Conservation (phyloP, 2,113 vertebrate species). For the Narcine bancroftii region DNA sequence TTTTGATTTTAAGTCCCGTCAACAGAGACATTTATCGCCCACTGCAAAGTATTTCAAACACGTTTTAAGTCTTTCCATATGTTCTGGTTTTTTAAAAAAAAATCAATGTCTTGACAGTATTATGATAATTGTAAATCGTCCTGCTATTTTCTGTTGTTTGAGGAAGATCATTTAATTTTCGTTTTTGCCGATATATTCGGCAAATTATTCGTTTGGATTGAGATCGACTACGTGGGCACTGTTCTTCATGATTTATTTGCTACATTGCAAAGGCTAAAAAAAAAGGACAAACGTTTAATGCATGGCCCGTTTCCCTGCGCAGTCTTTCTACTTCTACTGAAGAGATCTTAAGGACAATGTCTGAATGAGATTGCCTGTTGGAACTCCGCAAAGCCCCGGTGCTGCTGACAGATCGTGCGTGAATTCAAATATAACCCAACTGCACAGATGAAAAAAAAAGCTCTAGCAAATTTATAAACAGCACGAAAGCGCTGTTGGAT, state of each 20-base stretch:
- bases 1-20: slow-evolving; percentile 24
- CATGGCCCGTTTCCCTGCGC: neutral
- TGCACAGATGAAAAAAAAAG: no score
- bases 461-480: neutral
- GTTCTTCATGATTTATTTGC: neutral
- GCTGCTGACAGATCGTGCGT: neutral
- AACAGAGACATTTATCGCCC: slow-evolving; percentile 11
- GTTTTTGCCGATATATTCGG: neutral
- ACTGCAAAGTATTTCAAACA: slow-evolving; percentile 21
- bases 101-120: slow-evolving; percentile 7
- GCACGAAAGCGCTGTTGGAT: neutral
- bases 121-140: slow-evolving; percentile 29
- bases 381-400: neutral
- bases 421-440: no score
- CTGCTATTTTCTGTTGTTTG: neutral
- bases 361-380: neutral
- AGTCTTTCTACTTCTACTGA: neutral
- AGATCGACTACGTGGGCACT: neutral
- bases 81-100: slow-evolving; percentile 1
- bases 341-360: neutral
- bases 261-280: neutral
- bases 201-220: slow-evolving; percentile 8
- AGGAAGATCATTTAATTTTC: neutral
- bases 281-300: neutral
- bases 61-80: slow-evolving; percentile 28